A percentile compares a stretch with the other conserved stretches of the same genome.
These are phyloP conservation scores for Acrossocheilus wenchowensis DNA, from an alignment of 2,797 vertebrate species.

Conservation along the genomic window DNA sequence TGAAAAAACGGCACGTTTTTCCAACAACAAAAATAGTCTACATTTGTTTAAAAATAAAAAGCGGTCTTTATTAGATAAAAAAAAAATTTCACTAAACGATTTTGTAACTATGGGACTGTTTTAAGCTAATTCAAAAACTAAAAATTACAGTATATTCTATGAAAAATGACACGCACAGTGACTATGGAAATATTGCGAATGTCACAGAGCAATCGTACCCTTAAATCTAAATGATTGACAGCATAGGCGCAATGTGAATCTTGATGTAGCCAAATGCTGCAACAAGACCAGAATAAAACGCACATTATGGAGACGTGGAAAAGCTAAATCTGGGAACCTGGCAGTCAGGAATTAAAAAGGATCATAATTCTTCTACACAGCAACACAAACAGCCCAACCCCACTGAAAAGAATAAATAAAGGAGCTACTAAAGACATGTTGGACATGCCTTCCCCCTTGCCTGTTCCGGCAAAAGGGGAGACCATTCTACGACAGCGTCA, in stretches of 20 bases:
- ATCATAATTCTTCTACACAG: slow-evolving; percentile 41
- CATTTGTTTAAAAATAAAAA: neutral
- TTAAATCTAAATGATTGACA: slow-evolving; percentile 16
- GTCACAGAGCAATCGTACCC: neutral
- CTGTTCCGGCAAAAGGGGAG: slow-evolving; percentile 77
- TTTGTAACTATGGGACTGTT: neutral
- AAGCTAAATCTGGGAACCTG: neutral
- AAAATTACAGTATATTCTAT: neutral
- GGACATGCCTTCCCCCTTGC: slow-evolving; percentile 73
- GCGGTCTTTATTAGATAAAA: neutral
- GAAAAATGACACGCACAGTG: neutral
- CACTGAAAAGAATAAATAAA: slow-evolving; percentile 31
- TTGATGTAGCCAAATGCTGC: slow-evolving; percentile 24
- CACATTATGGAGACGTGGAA: neutral
- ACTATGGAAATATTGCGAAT: neutral
- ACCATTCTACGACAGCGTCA: slow-evolving; percentile 74
- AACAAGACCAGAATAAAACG: slow-evolving; percentile 13
- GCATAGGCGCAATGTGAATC: neutral
- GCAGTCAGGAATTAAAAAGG: slow-evolving; percentile 18
- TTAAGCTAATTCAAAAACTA: neutral
- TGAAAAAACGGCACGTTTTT: neutral
- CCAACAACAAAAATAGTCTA: slow-evolving; percentile 19
- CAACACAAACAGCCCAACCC: slow-evolving; percentile 36
- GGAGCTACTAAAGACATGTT: slow-evolving; percentile 53
- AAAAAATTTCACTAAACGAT: neutral